Conservation (phyloP, 2,113 vertebrate species). For the Daubentonia madagascariensis region DNA sequence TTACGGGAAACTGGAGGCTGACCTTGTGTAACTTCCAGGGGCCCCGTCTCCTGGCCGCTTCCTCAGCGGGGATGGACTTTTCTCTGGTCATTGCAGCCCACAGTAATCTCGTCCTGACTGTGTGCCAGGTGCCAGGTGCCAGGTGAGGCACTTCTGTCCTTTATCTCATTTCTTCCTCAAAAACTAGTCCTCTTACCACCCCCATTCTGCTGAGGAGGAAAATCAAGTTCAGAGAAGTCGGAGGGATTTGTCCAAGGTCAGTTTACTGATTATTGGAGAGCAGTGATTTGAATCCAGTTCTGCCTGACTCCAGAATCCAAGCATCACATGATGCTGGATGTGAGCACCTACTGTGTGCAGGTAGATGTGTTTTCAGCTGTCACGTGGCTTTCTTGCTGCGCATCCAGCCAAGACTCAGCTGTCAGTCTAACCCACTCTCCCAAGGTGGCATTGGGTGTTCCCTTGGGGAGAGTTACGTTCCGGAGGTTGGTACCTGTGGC, state of each 20-base stretch:
- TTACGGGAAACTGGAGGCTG: slow-evolving; percentile 43
- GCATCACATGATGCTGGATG: accelerated
- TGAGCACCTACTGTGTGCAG: not conserved
- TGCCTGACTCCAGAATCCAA: not conserved
- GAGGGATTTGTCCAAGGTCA: not conserved
- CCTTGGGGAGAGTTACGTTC: accelerated
- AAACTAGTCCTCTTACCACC: no score
- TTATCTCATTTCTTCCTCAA: not conserved
- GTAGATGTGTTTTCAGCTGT: not conserved
- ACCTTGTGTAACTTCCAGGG: not conserved
- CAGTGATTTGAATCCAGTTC: not conserved
- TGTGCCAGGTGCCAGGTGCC: no score
- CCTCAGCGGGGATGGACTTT: accelerated
- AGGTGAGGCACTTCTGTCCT: not conserved
- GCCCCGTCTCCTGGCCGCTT: not conserved
- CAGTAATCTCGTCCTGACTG: accelerated
- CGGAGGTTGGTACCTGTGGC: not conserved
- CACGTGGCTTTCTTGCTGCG: not conserved
- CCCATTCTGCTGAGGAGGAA: not conserved
- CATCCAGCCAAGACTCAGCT: not conserved
- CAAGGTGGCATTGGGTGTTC: not conserved
- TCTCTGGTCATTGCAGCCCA: not conserved
- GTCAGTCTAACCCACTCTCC: not conserved
- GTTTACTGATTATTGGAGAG: not conserved
- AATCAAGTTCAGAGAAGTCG: not conserved